Conservation (phyloP, 2,113 vertebrate species). For the Xyliphius kryptos region DNA sequence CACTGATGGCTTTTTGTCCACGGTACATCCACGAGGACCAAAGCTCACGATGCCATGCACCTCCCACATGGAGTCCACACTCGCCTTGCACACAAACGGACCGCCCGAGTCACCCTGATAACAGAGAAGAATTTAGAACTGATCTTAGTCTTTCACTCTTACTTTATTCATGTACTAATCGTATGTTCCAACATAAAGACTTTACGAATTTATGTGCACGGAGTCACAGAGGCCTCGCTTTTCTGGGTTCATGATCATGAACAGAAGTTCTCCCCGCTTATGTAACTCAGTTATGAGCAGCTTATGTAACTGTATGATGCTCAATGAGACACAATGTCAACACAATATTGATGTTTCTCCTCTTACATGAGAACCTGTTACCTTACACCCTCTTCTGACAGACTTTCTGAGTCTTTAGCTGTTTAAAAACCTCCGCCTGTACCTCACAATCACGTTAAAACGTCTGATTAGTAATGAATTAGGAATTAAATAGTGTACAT, state of each 20-base stretch:
- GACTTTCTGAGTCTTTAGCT: too few species aligned
- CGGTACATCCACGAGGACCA: slow-evolving; percentile 53
- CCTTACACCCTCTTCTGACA: too few species aligned
- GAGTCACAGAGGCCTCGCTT: too few species aligned
- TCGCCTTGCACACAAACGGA: slow-evolving; percentile 50
- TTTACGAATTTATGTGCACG: too few species aligned
- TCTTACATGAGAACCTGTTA: slow-evolving; percentile 1
- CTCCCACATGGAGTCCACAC: slow-evolving; percentile 47
- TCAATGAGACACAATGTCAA: slow-evolving; percentile 3
- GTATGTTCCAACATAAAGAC: neutral
- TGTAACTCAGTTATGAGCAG: slow-evolving; percentile 6
- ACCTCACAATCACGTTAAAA: too few species aligned
- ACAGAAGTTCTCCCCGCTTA: neutral
- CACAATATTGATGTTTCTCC: too few species aligned
- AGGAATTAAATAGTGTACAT: too few species aligned
- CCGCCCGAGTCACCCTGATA: slow-evolving; percentile 58
- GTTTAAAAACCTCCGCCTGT: too few species aligned
- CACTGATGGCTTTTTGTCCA: slow-evolving; percentile 62
- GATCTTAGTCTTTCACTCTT: too few species aligned
- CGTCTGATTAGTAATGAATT: too few species aligned
- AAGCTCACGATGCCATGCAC: slow-evolving; percentile 61
- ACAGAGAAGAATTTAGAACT: neutral
- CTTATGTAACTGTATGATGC: slow-evolving; percentile 13
- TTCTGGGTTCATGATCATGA: slow-evolving; percentile 2
- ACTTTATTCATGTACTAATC: too few species aligned